phyloP scores from a whole-genome alignment of 2,113 vertebrate species.

The Lepidothrix coronata region DNA sequence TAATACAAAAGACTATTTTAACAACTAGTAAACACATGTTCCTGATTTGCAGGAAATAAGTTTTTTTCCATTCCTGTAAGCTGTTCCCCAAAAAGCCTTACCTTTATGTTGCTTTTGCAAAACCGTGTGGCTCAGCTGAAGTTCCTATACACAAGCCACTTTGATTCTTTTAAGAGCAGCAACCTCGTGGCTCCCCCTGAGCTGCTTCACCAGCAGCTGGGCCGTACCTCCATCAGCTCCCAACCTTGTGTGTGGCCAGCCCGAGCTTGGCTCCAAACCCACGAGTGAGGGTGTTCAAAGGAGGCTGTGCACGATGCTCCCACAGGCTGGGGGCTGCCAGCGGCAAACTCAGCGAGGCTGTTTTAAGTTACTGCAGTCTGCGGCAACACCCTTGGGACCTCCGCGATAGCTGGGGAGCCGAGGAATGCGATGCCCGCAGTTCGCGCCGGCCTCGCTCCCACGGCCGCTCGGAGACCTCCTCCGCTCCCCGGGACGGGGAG shows the following conservation, averaged over 20 bases:
- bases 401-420: not conserved
- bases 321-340: not conserved
- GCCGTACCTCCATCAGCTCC: not conserved
- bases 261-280: not conserved
- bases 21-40: not conserved
- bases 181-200: fast-evolving
- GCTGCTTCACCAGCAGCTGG: not conserved
- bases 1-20: not conserved
- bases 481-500: not conserved
- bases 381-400: not conserved
- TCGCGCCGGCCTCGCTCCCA: not conserved
- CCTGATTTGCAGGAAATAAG: conserved; percentile 17
- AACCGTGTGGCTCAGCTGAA: not conserved
- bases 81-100: not conserved
- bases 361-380: not conserved
- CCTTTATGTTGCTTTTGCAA: not conserved
- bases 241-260: not conserved
- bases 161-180: not conserved
- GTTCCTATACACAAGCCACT: fast-evolving
- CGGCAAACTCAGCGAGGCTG: not conserved
- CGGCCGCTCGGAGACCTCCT: not conserved
- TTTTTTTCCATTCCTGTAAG: not conserved
- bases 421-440: not conserved
- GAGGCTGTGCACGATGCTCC: not conserved
- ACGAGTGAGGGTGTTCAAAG: not conserved